Evolutionary conservation across 2,888 invertebrate genomes (phyloP), one percentile per base, ranked within the genome.

Genomic region (Idaea aversata): DNA sequence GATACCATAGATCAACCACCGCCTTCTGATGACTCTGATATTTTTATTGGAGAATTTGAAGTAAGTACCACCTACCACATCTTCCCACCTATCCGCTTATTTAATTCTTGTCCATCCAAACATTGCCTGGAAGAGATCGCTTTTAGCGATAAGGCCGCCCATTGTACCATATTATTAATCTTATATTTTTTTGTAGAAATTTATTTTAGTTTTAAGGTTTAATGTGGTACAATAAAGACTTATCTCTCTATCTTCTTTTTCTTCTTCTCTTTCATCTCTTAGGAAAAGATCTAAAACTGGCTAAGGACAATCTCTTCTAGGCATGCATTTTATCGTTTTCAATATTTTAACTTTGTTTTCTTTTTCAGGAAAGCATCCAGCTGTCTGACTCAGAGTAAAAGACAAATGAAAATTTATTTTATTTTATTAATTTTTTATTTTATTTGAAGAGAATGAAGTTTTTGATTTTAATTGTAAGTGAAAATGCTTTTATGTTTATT

Each of bases 31-130:
- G 91, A 92, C 60, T 88, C 92, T 0, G 91, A 91, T 62, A 88
- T 91, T 16, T 91, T 89, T 67, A 91, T 91, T 61, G 87, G 87
- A 61, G 82, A 90, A 65, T 91, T 91, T 74, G 87, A 91, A 77
- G 92, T 90, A 71, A 74, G 70, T 64, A 6, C 7, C 58, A 25
- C 1, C 25, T 25, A 25, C 25, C 25, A 25, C 25, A 25, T 25
- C 25, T 25, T 25, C 25, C 25, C 25, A 25, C 25, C 25, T 3
- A 25, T 25, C 25, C 25, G 2, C 25, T 25, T 25, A 1, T 25
- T 25, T 25, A 25, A 25, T 25, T 25, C 25, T 25, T 25, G 25
- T 25, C 25, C 25, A 25, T 25, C 25, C 3, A 25, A 25, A 25
- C 2, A 3, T 25, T 25, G 25, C 3, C 25, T 2, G 25, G 25